Conservation (phyloP, 2,113 vertebrate genomes). For the Apus apus region DNA sequence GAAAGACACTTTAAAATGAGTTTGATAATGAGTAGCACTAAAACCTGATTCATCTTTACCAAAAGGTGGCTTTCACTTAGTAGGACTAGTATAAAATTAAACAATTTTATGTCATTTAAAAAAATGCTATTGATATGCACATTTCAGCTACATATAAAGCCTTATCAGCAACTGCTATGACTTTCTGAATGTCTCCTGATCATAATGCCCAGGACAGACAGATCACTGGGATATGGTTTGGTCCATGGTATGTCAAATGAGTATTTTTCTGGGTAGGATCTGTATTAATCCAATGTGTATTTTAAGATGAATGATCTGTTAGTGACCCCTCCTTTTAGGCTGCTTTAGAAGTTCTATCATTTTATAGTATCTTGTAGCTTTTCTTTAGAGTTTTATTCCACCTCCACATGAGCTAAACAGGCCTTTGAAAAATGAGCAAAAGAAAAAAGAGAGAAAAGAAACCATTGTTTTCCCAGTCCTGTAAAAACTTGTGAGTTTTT, state of each 20-base stretch:
- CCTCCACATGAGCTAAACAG: neutral
- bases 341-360: neutral
- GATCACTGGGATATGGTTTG: neutral
- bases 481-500: neutral
- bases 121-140: neutral
- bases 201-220: neutral
- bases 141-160: neutral
- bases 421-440: neutral
- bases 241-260: neutral
- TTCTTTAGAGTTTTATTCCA: neutral
- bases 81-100: neutral
- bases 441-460: neutral
- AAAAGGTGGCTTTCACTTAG: neutral
- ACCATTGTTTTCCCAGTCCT: neutral
- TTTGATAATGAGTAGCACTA: neutral
- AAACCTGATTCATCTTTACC: neutral
- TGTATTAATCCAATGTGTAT: neutral
- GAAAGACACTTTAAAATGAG: neutral
- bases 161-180: neutral
- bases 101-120: neutral
- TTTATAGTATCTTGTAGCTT: neutral
- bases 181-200: neutral
- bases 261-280: neutral
- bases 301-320: neutral
- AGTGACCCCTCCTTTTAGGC: neutral